Evolutionary conservation across 2,113 vertebrate genomes (phyloP).

Genomic region (Collichthys lucidus): DNA sequence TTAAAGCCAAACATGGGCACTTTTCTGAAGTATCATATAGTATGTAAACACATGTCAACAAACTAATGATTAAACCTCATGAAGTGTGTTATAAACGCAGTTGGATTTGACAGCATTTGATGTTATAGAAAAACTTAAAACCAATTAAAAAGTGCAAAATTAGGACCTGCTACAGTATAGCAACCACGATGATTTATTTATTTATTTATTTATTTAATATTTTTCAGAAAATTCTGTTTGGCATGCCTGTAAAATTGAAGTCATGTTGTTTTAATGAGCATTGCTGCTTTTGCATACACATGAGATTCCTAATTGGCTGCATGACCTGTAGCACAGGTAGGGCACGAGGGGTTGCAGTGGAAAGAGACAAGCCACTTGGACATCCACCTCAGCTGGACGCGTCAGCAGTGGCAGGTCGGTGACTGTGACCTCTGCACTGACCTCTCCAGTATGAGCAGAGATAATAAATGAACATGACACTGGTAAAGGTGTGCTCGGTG

Average conservation of each 20-base stretch:
- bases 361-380: slow-evolving; percentile 2
- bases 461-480: slow-evolving; percentile 33
- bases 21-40: slow-evolving; percentile 17
- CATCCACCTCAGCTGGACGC: neutral
- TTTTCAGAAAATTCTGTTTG: slow-evolving; percentile 21
- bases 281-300: slow-evolving; percentile 47
- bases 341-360: slow-evolving; percentile 19
- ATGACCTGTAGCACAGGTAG: slow-evolving; percentile 46
- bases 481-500: neutral
- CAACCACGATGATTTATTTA: neutral
- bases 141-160: slow-evolving; percentile 63
- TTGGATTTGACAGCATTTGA: slow-evolving; percentile 35
- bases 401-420: neutral
- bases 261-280: slow-evolving; percentile 59
- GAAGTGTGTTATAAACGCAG: slow-evolving; percentile 15
- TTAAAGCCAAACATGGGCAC: slow-evolving; percentile 10
- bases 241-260: slow-evolving; percentile 20
- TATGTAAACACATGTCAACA: slow-evolving; percentile 46
- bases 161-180: slow-evolving; percentile 13
- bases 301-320: slow-evolving; percentile 65
- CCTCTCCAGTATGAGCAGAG: slow-evolving; percentile 16
- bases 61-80: slow-evolving; percentile 36
- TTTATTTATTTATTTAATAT: neutral
- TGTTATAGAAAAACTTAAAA: slow-evolving; percentile 6
- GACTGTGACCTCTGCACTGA: slow-evolving; percentile 18